Base-by-base conservation (phyloP, 1,140 invertebrate genomes). In the Diprion similis region DNA sequence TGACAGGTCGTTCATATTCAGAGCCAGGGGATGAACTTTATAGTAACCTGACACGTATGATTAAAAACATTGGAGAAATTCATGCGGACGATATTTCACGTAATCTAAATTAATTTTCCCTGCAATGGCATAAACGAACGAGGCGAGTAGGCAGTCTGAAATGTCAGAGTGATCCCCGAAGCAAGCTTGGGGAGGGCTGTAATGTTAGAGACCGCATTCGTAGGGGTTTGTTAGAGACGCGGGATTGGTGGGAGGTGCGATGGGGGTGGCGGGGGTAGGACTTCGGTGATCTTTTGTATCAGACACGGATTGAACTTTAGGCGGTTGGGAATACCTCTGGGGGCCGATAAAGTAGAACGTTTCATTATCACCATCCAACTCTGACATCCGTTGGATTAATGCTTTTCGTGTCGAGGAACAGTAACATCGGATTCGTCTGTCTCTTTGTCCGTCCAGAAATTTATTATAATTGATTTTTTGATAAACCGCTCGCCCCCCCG, bases 401-500 rank as follows among this genome's bases (percentile, higher is more conserved):
- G 80, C 77, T 76, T 79, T 78, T 80, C 79, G 81, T 81, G 80
- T 78, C 76, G 76, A 73, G 48, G 66, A 70, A 78, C 76, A 77
- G 80, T 78, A 81, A 82, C 75, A 59, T 59, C 78, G 77, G 77
- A 73, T 78, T 74, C 77, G 73, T 46, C 64, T 64, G 37, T 46
- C 66, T 24, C 17, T 59, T 70, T 70, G 48, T 68, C 59, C 74
- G 70, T 75, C 70, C 74, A 74, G 70, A 72, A 82, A 82, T 82
- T 82, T 82, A 82, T 81, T 79, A 78, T 81, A 82, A 82, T 81
- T 82, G 81, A 75, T 81, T 79, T 80, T 82, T 82, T 80, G 80
- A 81, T 82, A 82, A 77, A 82, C 72, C 75, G 70, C 59, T 75
- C 75, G 76, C 75, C 72, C 78, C 76, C 74, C 76, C 15, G 48